These are phyloP conservation scores for Eupithecia dodoneata DNA, from an alignment of 2,888 invertebrate species.

Conservation along the genomic window DNA sequence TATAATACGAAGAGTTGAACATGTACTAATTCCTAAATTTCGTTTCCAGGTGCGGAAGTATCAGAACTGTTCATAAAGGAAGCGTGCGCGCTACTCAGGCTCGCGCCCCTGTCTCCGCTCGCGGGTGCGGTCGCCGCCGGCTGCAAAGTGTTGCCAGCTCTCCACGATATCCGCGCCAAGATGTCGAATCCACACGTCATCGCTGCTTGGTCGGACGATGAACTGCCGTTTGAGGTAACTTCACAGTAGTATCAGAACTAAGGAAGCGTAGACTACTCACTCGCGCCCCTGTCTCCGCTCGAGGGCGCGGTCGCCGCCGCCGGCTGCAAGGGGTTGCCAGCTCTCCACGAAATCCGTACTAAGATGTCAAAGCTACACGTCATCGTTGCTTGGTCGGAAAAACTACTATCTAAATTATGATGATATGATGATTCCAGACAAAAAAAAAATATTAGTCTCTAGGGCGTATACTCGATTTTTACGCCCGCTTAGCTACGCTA, in stretches of 20 bases:
- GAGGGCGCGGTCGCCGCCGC: constrained; percentile 94
- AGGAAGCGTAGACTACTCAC: constrained; percentile 96
- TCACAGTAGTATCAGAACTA: constrained; percentile 88
- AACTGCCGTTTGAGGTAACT: constrained; percentile 91
- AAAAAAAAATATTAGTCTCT: no score
- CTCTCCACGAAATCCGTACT: constrained; percentile 92
- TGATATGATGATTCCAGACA: no score
- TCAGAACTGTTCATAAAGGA: constrained; percentile 96
- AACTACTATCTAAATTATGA: no score
- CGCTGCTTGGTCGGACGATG: constrained; percentile 98
- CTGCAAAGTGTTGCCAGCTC: constrained; percentile 95
- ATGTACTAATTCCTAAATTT: neutral
- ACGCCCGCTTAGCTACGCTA: no score
- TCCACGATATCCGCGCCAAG: constrained; percentile 91
- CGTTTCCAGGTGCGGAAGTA: constrained; percentile 85
- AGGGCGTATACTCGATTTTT: no score
- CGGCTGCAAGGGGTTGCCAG: constrained; percentile 96
- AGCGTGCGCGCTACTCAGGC: constrained; percentile 94
- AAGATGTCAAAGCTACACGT: constrained; percentile 86
- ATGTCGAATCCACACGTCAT: constrained; percentile 87
- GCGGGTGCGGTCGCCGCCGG: constrained; percentile 97
- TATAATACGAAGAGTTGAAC: neutral
- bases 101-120: constrained; percentile 89
- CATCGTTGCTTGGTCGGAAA: constrained; percentile 93
- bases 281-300: constrained; percentile 89